These are phyloP conservation scores for Melanocharis versteri DNA, from an alignment of 2,113 vertebrate species.

Conservation along the genomic window DNA sequence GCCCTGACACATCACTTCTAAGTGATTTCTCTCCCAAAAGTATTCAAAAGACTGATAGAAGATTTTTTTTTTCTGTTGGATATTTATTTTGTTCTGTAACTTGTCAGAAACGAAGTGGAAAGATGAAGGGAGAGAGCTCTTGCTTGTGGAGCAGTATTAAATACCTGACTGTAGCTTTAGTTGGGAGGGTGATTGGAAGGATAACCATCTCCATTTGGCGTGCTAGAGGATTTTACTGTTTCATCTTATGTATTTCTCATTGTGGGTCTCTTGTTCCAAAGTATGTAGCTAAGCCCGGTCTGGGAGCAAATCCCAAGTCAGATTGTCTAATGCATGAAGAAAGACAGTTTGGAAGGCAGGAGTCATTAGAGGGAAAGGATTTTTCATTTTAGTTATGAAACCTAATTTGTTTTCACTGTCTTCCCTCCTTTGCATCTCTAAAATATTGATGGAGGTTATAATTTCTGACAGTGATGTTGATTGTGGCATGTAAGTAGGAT, in stretches of 20 bases:
- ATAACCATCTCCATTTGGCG: background rate
- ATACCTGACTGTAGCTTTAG: background rate
- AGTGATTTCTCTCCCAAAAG: constrained; percentile 13
- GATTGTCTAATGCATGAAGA: background rate
- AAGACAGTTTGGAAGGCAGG: background rate
- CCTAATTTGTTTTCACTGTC: constrained; percentile 25
- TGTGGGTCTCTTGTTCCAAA: constrained; percentile 21
- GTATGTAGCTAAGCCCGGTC: background rate
- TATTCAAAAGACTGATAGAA: constrained; percentile 11
- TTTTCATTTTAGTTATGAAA: constrained; percentile 34
- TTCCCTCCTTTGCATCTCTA: background rate
- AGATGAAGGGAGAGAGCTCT: constrained; percentile 22
- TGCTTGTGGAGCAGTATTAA: background rate
- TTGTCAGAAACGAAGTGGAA: constrained; percentile 6
- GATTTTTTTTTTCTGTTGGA: background rate
- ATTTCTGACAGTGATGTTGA: constrained; percentile 2
- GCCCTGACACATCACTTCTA: constrained; percentile 16
- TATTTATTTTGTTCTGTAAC: constrained; percentile 42
- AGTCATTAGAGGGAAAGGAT: background rate
- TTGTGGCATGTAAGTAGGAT: background rate
- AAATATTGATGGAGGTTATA: constrained; percentile 16
- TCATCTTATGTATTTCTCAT: background rate
- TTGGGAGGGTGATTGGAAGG: background rate
- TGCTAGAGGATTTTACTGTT: background rate
- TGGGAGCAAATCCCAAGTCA: constrained; percentile 27